Evolutionary conservation across 2,113 vertebrate species (phyloP).

Genomic region (Morone chrysops): DNA sequence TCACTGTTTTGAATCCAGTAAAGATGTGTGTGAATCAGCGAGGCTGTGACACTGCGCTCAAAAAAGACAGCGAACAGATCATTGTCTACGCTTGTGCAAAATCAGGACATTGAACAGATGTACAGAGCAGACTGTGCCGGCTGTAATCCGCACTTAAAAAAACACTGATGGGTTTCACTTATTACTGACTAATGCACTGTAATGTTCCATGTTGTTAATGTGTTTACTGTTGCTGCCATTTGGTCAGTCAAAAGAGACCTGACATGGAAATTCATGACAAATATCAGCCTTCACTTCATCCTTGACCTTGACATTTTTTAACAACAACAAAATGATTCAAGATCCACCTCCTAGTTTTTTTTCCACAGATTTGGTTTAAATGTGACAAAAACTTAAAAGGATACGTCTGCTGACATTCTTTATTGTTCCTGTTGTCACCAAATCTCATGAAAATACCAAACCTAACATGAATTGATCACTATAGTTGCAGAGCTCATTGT

Average conservation of each 20-base stretch:
- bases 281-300: not conserved
- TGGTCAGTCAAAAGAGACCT: slow-evolving; percentile 10
- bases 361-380: not conserved
- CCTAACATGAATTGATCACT: too few relatives aligned
- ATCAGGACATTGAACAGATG: slow-evolving; percentile 59
- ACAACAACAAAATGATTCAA: not conserved
- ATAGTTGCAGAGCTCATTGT: too few relatives aligned
- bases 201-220: slow-evolving; percentile 41
- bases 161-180: slow-evolving; percentile 42
- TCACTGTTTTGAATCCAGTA: slow-evolving; percentile 6
- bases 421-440: too few relatives aligned
- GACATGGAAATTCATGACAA: not conserved
- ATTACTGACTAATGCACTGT: slow-evolving; percentile 50
- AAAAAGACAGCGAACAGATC: slow-evolving; percentile 18
- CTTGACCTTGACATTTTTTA: not conserved
- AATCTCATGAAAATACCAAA: too few relatives aligned
- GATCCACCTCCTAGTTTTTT: not conserved
- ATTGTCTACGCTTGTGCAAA: slow-evolving; percentile 41
- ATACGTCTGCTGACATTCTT: not conserved
- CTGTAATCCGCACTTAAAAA: slow-evolving; percentile 59
- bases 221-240: slow-evolving; percentile 22
- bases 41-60: not conserved
- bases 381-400: not conserved
- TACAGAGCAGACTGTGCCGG: slow-evolving; percentile 41
- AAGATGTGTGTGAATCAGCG: slow-evolving; percentile 20